These are phyloP conservation scores for Pseudonaja textilis DNA, from an alignment of 2,113 vertebrate species.

Conservation along the genomic window DNA sequence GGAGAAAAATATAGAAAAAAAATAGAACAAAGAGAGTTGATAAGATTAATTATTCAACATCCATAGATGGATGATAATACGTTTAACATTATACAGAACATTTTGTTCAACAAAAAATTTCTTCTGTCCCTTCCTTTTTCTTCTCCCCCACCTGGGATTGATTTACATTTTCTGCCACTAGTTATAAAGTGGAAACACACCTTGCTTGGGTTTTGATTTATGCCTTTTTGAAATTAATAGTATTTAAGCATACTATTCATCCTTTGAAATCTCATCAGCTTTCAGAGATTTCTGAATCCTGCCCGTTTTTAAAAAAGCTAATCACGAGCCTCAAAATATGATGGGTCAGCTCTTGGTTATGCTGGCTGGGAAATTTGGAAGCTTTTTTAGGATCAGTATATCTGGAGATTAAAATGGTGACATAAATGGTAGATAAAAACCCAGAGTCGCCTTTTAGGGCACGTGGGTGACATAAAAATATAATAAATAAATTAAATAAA, in stretches of 20 bases:
- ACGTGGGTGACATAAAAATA: not conserved
- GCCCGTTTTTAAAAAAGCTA: not conserved
- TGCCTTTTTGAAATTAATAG: not conserved
- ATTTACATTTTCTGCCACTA: not conserved
- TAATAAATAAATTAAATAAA: not conserved
- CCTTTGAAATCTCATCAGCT: not conserved
- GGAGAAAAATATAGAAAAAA: not conserved
- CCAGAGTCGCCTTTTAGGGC: not conserved
- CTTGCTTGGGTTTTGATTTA: not conserved
- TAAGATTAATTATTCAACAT: not conserved
- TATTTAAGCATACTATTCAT: not conserved
- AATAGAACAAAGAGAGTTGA: not conserved
- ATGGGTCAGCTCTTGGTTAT: not conserved
- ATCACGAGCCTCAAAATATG: not conserved
- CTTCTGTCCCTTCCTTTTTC: not conserved
- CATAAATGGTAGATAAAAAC: not conserved
- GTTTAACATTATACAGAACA: not conserved
- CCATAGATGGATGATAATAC: not conserved
- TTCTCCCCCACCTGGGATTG: not conserved
- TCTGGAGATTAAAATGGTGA: not conserved
- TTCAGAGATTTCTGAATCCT: not conserved
- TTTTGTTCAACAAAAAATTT: not conserved
- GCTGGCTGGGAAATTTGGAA: not conserved
- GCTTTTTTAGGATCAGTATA: not conserved
- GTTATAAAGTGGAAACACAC: not conserved